Conservation (phyloP, 2,888 invertebrate species). For the Phanerotoma sp. region DNA sequence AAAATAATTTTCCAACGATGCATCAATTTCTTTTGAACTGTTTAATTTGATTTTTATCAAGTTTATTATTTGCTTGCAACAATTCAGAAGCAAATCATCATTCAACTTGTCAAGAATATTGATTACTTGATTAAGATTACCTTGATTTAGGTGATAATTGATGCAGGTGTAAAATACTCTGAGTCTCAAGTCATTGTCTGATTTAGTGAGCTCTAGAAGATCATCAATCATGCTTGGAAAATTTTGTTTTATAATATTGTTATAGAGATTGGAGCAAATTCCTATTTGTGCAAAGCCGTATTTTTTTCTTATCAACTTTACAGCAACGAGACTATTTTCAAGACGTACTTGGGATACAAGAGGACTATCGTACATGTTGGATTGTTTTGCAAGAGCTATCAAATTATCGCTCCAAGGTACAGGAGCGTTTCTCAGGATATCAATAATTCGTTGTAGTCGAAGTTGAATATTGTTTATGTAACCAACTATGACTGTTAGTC, state of each 20-base stretch:
- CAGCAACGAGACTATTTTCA: slow-evolving; percentile 54
- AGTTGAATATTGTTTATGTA: slow-evolving; percentile 49
- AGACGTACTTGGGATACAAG: slow-evolving; percentile 51
- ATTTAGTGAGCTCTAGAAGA: slow-evolving; percentile 46
- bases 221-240: slow-evolving; percentile 52
- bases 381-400: slow-evolving; percentile 43
- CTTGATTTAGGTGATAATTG: slow-evolving; percentile 47
- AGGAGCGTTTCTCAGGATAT: slow-evolving; percentile 50
- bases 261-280: slow-evolving; percentile 46
- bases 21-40: slow-evolving; percentile 36
- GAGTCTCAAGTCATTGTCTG: slow-evolving; percentile 39
- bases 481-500: slow-evolving; percentile 42
- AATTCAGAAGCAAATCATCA: slow-evolving; percentile 38
- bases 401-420: slow-evolving; percentile 57
- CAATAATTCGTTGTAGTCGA: slow-evolving; percentile 47
- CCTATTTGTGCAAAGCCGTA: slow-evolving; percentile 55
- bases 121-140: slow-evolving; percentile 46
- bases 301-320: slow-evolving; percentile 57
- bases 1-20: slow-evolving; percentile 34
- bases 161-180: slow-evolving; percentile 46
- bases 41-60: slow-evolving; percentile 33
- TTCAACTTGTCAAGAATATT: slow-evolving; percentile 46
- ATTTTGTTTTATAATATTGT: slow-evolving; percentile 50
- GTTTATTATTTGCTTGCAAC: slow-evolving; percentile 42
- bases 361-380: slow-evolving; percentile 48